Evolutionary conservation across 2,113 vertebrate species (phyloP).

Genomic region (Saguinus imperator): DNA sequence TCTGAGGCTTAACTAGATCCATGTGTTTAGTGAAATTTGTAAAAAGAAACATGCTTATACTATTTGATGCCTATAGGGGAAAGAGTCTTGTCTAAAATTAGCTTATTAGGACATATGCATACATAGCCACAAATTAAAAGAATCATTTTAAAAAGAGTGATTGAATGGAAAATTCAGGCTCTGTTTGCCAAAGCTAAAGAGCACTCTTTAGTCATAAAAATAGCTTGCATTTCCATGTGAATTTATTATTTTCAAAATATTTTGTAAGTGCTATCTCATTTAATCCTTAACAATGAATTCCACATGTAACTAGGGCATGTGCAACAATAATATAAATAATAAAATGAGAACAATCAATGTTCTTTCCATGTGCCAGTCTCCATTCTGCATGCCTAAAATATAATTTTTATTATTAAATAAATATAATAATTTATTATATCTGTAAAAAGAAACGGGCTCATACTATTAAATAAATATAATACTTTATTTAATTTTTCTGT

Average conservation of each 20-base stretch:
- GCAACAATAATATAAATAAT: not conserved
- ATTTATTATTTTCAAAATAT: not conserved
- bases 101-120: not conserved
- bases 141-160: not conserved
- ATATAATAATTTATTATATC: not conserved
- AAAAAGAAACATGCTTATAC: not conserved
- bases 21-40: conserved; percentile 9
- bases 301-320: not conserved
- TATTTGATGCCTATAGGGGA: not conserved
- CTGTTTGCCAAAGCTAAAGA: not conserved
- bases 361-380: not conserved
- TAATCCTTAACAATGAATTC: not conserved
- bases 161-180: not conserved
- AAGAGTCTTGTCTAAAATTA: not conserved
- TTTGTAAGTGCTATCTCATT: not conserved
- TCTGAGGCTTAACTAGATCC: conserved; percentile 44
- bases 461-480: too few relatives aligned
- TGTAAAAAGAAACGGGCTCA: too few relatives aligned
- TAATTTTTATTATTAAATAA: not conserved
- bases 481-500: not conserved
- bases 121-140: not conserved
- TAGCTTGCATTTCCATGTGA: not conserved
- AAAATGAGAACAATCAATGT: not conserved
- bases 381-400: not conserved
- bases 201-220: not conserved